Evolutionary conservation across 2,888 invertebrate genomes (phyloP).

Genomic region (Pimpla rufipes): DNA sequence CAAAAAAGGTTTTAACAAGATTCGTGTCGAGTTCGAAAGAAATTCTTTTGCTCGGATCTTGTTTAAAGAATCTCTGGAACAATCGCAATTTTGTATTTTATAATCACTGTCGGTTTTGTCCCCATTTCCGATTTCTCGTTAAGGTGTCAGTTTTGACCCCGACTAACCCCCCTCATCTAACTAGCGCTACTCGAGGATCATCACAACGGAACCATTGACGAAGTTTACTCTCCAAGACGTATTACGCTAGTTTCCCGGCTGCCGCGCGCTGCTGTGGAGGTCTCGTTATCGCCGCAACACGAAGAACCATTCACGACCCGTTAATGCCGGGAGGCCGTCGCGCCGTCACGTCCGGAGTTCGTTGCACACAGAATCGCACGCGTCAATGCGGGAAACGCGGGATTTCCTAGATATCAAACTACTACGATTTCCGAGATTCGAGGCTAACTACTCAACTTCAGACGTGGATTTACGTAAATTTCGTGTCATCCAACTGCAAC

Average conservation of each 20-base stretch:
- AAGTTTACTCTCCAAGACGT: slow-evolving; percentile 53
- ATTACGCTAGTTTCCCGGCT: neutral
- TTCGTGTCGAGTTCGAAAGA: no score
- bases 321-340: slow-evolving; percentile 50
- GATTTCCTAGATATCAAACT: slow-evolving; percentile 50
- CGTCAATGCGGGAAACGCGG: slow-evolving; percentile 43
- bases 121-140: no score
- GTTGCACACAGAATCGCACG: neutral
- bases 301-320: slow-evolving; percentile 57
- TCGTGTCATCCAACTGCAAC: neutral
- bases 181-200: slow-evolving; percentile 36
- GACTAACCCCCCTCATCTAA: no score
- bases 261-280: slow-evolving; percentile 17
- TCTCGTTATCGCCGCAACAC: slow-evolving; percentile 63
- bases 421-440: slow-evolving; percentile 54
- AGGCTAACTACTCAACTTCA: neutral
- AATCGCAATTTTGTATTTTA: no score
- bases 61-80: no score
- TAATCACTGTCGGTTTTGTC: no score
- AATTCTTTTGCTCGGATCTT: no score
- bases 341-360: slow-evolving; percentile 47
- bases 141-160: no score
- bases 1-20: no score
- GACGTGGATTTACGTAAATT: neutral
- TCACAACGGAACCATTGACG: no score